These are phyloP conservation scores for Bugula neritina DNA, from an alignment of 2,888 invertebrate genomes.

Conservation along the genomic window DNA sequence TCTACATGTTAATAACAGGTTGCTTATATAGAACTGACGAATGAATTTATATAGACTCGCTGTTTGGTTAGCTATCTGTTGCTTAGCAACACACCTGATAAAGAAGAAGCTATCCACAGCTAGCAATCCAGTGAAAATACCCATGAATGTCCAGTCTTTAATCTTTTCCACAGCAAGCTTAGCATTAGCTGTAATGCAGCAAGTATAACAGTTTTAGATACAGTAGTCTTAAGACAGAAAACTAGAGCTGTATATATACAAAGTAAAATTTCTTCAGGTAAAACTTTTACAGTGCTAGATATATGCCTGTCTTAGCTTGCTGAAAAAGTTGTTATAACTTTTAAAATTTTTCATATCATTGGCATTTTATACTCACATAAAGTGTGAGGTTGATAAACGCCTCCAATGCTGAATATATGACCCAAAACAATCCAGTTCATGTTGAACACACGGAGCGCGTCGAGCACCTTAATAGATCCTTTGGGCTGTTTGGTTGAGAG, in stretches of 20 bases:
- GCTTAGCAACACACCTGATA: conserved; percentile 23
- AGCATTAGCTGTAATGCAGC: conserved; percentile 16
- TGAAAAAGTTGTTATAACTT: too few species aligned
- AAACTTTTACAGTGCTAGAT: too few species aligned
- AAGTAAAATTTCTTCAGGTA: too few species aligned
- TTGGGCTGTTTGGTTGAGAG: not conserved
- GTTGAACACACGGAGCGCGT: conserved; percentile 17
- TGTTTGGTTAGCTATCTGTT: too few species aligned
- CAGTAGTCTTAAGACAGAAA: too few species aligned
- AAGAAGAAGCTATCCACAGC: conserved; percentile 26
- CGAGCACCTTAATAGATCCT: not conserved
- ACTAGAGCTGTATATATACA: too few species aligned
- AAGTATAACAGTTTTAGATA: too few species aligned
- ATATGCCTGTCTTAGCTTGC: too few species aligned
- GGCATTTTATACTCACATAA: conserved; percentile 9
- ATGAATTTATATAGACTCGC: too few species aligned
- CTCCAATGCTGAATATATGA: conserved; percentile 10
- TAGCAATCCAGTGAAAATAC: conserved; percentile 9
- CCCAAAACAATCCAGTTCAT: conserved; percentile 27
- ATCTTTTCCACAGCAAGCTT: conserved; percentile 14
- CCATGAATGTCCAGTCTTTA: conserved; percentile 25
- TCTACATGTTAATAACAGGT: too few species aligned
- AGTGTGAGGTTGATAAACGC: not conserved
- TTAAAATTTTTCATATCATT: too few species aligned
- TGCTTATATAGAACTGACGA: too few species aligned